These are phyloP conservation scores for Acanthopagrus latus DNA, from an alignment of 2,797 vertebrate genomes.

Conservation along the genomic window DNA sequence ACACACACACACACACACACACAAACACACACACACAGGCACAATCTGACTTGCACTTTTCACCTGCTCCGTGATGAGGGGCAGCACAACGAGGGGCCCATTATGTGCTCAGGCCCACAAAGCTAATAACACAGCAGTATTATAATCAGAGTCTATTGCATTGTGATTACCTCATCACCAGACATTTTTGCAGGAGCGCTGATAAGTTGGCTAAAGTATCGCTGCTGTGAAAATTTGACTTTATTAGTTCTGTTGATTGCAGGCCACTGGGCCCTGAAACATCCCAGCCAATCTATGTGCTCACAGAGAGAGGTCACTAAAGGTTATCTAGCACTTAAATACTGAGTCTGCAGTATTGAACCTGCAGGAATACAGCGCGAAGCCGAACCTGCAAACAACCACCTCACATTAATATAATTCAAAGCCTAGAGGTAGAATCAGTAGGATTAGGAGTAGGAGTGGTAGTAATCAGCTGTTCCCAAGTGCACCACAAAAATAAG, in stretches of 20 bases:
- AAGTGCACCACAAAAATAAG: no score
- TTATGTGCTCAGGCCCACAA: conserved; percentile 8
- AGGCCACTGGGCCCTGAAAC: conserved; percentile 6
- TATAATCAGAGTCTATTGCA: conserved; percentile 34
- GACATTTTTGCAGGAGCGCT: conserved; percentile 4
- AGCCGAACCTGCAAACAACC: no score
- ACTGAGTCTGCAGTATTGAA: neutral
- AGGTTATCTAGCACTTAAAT: neutral
- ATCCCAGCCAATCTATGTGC: neutral
- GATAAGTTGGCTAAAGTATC: conserved; percentile 13
- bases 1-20: conserved; percentile 25
- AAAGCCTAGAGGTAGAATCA: no score
- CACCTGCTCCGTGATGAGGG: conserved; percentile 41
- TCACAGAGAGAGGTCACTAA: conserved; percentile 5
- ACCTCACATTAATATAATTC: no score
- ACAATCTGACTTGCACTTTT: conserved; percentile 42
- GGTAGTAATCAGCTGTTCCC: no score
- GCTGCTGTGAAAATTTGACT: conserved; percentile 1
- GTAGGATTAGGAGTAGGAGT: no score
- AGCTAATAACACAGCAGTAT: conserved; percentile 33
- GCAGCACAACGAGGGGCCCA: conserved; percentile 16
- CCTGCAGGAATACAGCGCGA: neutral
- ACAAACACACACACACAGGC: conserved; percentile 24
- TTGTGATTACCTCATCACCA: conserved; percentile 10
- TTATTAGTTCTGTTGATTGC: conserved; percentile 31